phyloP scores from a whole-genome alignment of 2,888 invertebrate genomes.

The Eupithecia pulchellata region DNA sequence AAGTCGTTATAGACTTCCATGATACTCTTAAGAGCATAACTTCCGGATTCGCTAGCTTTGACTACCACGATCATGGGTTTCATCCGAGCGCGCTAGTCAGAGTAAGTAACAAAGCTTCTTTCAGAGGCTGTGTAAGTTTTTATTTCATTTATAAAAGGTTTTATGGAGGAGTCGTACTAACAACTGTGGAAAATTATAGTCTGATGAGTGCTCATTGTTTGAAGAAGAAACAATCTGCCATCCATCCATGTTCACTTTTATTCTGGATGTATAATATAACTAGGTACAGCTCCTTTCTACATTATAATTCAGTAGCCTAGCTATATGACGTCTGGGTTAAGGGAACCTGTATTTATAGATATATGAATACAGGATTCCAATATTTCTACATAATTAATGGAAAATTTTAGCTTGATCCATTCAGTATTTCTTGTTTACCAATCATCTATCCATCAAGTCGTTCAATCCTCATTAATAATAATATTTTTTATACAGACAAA shows the following conservation, averaged over 20 bases:
- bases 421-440: background rate
- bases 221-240: background rate
- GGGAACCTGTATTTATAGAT: no score
- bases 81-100: slow-evolving; percentile 91
- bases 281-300: no score
- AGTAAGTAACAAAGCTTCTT: slow-evolving; percentile 77
- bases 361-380: no score
- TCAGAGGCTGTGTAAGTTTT: background rate
- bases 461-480: background rate
- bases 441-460: background rate
- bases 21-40: slow-evolving; percentile 95
- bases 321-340: no score
- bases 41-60: slow-evolving; percentile 98
- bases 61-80: slow-evolving; percentile 96
- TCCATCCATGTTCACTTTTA: background rate
- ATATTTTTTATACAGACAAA: background rate
- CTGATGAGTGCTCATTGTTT: background rate
- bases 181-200: background rate
- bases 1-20: slow-evolving; percentile 97
- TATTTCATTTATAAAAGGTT: background rate
- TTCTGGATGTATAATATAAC: background rate
- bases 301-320: no score
- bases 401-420: background rate
- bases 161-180: background rate
- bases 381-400: no score